These are phyloP conservation scores for Parotocinclus haroldoi DNA, from an alignment of 2,797 vertebrate genomes.

Conservation along the genomic window DNA sequence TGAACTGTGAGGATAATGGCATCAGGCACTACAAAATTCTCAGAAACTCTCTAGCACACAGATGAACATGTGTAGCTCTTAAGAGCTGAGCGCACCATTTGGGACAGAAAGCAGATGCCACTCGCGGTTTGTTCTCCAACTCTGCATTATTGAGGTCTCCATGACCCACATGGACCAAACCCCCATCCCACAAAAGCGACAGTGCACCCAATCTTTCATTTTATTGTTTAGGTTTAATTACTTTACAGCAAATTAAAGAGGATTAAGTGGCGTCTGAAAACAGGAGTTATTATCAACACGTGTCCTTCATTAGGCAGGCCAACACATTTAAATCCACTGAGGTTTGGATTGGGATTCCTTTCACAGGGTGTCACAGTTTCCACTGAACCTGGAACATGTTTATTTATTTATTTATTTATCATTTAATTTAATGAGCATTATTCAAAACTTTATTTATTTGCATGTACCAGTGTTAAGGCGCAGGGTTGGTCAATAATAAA, in stretches of 20 bases:
- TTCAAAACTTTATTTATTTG: neutral
- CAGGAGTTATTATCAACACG: conserved; percentile 50
- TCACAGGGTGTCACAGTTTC: conserved; percentile 49
- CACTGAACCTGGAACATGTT: conserved; percentile 20
- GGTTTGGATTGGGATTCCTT: conserved; percentile 51
- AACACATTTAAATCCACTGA: conserved; percentile 49
- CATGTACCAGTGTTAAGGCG: too few species aligned
- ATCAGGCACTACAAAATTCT: conserved; percentile 1
- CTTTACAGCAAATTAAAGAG: conserved; percentile 45
- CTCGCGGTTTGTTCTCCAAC: neutral
- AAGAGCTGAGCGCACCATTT: neutral
- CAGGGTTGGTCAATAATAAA: too few species aligned
- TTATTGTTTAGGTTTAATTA: conserved; percentile 47
- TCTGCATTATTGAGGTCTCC: conserved; percentile 36
- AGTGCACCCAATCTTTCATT: conserved; percentile 19
- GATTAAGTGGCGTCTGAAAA: conserved; percentile 52
- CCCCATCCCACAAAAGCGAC: conserved; percentile 38
- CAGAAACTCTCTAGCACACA: neutral
- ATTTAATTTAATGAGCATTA: too few species aligned
- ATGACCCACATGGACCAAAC: conserved; percentile 1
- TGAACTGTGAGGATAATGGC: neutral
- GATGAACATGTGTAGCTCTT: neutral
- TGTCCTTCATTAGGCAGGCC: conserved; percentile 55
- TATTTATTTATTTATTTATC: neutral
- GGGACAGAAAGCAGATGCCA: conserved; percentile 13